Conservation (phyloP, 2,888 invertebrate species). For the Poecilobothrus nobilitatus region DNA sequence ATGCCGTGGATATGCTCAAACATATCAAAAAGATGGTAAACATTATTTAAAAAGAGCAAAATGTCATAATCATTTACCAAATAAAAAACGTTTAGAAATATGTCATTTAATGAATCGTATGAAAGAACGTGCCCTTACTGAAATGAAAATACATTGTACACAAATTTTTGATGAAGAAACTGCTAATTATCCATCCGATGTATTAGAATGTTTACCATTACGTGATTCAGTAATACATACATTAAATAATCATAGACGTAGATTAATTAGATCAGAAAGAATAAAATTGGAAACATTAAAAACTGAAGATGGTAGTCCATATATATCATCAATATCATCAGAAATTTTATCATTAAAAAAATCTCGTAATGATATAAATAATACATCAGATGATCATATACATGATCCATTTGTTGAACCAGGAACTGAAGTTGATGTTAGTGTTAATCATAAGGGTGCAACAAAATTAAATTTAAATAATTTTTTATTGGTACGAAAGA, state of each 20-base stretch:
- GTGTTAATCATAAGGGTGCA: not conserved
- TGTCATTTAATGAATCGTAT: conserved; percentile 1
- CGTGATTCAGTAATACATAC: not conserved
- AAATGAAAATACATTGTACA: not conserved
- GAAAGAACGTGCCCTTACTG: conserved; percentile 8
- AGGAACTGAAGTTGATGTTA: conserved; percentile 8
- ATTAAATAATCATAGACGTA: conserved; percentile 2
- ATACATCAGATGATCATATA: not conserved
- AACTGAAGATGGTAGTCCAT: not conserved
- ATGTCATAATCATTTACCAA: conserved; percentile 9
- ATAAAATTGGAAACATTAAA: not conserved
- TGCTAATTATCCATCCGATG: not conserved
- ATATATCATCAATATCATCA: not conserved
- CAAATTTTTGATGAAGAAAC: conserved; percentile 10
- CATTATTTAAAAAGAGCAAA: conserved; percentile 4
- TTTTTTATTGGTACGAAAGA: conserved; percentile 2
- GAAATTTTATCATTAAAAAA: not conserved
- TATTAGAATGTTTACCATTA: conserved; percentile 1
- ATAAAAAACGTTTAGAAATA: conserved; percentile 7
- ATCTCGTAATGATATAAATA: not conserved
- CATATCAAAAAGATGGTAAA: conserved; percentile 2
- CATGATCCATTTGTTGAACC: conserved; percentile 11
- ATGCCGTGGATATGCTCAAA: conserved; percentile 5
- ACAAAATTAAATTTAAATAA: conserved; percentile 9
- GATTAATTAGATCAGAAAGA: not conserved